These are phyloP conservation scores for Lagria hirta DNA, from an alignment of 2,888 invertebrate genomes.

Conservation along the genomic window DNA sequence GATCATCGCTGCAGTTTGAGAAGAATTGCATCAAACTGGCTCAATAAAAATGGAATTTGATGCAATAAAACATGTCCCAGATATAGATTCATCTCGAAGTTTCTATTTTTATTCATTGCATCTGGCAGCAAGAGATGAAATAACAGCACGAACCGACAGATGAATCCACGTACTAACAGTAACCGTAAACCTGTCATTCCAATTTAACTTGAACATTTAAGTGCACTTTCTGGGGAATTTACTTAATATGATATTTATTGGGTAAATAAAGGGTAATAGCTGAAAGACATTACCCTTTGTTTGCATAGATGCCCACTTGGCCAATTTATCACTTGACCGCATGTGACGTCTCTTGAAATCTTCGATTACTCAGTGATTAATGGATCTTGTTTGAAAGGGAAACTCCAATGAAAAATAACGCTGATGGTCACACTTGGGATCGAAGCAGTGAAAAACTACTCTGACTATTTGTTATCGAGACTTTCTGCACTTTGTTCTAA, in stretches of 20 bases:
- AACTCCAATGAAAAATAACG: slow-evolving; percentile 31
- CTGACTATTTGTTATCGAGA: slow-evolving; percentile 16
- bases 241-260: no score
- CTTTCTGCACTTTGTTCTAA: background rate
- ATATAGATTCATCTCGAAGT: no score
- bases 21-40: no score
- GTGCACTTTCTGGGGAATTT: no score
- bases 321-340: slow-evolving; percentile 40
- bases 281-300: slow-evolving; percentile 14
- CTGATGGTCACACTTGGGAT: slow-evolving; percentile 29
- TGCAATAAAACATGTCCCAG: no score
- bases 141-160: slow-evolving; percentile 14
- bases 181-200: slow-evolving; percentile 15
- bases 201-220: no score
- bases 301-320: slow-evolving; percentile 22
- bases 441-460: slow-evolving; percentile 14
- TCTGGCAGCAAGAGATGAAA: slow-evolving; percentile 8
- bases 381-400: slow-evolving; percentile 36
- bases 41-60: no score
- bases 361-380: slow-evolving; percentile 39
- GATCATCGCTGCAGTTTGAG: no score
- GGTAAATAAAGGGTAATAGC: no score
- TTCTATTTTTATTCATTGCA: slow-evolving; percentile 11
- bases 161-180: slow-evolving; percentile 13
- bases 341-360: slow-evolving; percentile 35